Conservation (phyloP, 1,140 invertebrate genomes). For the Sinonovacula constricta region DNA sequence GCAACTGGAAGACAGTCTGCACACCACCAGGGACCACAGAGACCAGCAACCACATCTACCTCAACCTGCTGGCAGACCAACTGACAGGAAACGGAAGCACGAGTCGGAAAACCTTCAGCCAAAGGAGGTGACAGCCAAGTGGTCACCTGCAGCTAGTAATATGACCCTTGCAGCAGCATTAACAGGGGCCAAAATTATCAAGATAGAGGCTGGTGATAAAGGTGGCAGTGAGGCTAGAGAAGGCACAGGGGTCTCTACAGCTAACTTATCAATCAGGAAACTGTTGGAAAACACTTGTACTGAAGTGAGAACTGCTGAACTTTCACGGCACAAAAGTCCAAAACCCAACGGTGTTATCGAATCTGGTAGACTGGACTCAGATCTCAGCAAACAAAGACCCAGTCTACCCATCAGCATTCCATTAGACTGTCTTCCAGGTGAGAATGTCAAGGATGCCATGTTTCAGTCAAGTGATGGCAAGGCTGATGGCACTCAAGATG, state of each 20-base stretch:
- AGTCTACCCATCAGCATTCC: conserved; percentile 54
- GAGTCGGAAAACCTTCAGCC: conserved; percentile 37
- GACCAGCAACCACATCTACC: conserved; percentile 12
- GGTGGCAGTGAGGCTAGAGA: conserved; percentile 9
- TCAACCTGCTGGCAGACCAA: conserved; percentile 15
- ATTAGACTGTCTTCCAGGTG: conserved; percentile 48
- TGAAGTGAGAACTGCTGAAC: conserved; percentile 39
- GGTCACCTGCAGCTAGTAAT: background rate
- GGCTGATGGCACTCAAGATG: background rate
- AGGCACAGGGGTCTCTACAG: conserved; percentile 11
- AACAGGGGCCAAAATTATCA: background rate
- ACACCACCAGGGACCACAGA: conserved; percentile 1
- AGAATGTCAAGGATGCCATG: conserved; percentile 32
- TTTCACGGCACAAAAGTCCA: background rate
- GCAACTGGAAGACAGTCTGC: conserved; percentile 33
- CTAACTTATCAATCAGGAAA: conserved; percentile 46
- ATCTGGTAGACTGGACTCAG: background rate
- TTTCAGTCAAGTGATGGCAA: background rate
- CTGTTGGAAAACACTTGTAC: conserved; percentile 41
- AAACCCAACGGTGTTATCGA: conserved; percentile 38
- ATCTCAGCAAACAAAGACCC: conserved; percentile 41
- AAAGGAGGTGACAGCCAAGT: background rate
- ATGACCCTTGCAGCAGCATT: background rate
- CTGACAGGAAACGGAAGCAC: conserved; percentile 1
- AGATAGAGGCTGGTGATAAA: background rate